Evolutionary conservation across 2,888 invertebrate species (phyloP), one percentile per base, ranked within the genome.

Genomic region (Lasioglossum morio): DNA sequence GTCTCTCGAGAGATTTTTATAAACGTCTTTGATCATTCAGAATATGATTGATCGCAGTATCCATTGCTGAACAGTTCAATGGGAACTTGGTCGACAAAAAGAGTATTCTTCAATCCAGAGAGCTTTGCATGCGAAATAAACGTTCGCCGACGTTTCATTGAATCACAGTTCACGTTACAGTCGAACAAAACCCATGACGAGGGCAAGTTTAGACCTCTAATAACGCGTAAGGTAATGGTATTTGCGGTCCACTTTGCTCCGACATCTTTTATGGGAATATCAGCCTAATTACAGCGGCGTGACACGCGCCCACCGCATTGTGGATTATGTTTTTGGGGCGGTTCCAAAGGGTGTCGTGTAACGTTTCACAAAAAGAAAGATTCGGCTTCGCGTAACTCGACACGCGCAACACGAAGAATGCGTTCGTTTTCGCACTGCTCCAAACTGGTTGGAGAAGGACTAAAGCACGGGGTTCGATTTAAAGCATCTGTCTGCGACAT

Each of bases 201-300:
- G 87, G 82, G 74, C 77, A 79, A 77, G 70, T 81, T 89, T 79
- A 63, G 46, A 77, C 83, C 79, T 79, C 79, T 79, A 88, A 81
- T 86, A 87, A 84, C 83, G 63, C 43, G 74, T 70, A 76, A 60
- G 74, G 87, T 80, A 88, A 87, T 88, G 80, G 89, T 87, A 84
- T 90, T 89, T 89, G 91, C 63, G 92, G 88, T 90, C 88, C 90
- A 90, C 91, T 90, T 91, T 89, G 81, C 86, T 60, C 79, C 80
- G 60, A 40, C 75, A 75, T 77, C 82, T 81, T 89, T 90, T 83
- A 87, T 85, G 87, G 85, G 87, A 88, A 86, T 81, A 88, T 84
- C 90, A 90, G 89, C 91, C 92, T 92, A 91, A 92, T 92, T 92
- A 91, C 82, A 75, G 66, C 76, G 69, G 48, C 57, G 83, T 43